Evolutionary conservation across 2,888 invertebrate species (phyloP).

Genomic region (Phaedon cochleariae): DNA sequence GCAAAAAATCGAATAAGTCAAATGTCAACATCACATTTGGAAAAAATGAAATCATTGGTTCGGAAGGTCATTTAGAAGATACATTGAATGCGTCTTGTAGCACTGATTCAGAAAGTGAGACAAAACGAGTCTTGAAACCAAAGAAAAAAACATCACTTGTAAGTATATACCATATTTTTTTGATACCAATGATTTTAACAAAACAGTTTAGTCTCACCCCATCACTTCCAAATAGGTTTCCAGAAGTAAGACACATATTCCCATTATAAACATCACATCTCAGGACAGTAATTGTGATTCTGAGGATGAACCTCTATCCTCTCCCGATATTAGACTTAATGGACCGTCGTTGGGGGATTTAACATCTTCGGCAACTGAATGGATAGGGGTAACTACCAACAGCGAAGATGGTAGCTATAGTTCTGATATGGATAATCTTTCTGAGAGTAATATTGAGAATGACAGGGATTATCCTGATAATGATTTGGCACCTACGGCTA

Average conservation of each 20-base stretch:
- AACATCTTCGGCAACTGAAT: slow-evolving; percentile 65
- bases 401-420: slow-evolving; percentile 86
- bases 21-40: slow-evolving; percentile 2
- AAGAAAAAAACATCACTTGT: slow-evolving; percentile 18
- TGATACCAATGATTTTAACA: too few species aligned
- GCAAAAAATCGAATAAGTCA: slow-evolving; percentile 8
- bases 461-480: slow-evolving; percentile 65
- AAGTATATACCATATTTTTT: background rate
- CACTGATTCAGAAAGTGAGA: slow-evolving; percentile 38
- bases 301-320: slow-evolving; percentile 49
- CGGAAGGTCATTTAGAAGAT: slow-evolving; percentile 5
- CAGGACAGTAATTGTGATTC: slow-evolving; percentile 50
- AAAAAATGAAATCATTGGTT: background rate
- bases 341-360: slow-evolving; percentile 26
- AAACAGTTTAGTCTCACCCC: too few species aligned
- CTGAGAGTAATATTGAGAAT: slow-evolving; percentile 61
- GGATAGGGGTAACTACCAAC: slow-evolving; percentile 91
- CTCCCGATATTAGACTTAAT: slow-evolving; percentile 31
- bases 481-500: slow-evolving; percentile 77
- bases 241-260: slow-evolving; percentile 37
- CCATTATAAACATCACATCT: slow-evolving; percentile 46
- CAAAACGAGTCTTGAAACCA: slow-evolving; percentile 8
- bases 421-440: slow-evolving; percentile 68
- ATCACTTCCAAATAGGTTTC: slow-evolving; percentile 9
- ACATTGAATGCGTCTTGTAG: slow-evolving; percentile 24